phyloP scores from a whole-genome alignment of 2,797 vertebrate species.

The Syngnathus acus region DNA sequence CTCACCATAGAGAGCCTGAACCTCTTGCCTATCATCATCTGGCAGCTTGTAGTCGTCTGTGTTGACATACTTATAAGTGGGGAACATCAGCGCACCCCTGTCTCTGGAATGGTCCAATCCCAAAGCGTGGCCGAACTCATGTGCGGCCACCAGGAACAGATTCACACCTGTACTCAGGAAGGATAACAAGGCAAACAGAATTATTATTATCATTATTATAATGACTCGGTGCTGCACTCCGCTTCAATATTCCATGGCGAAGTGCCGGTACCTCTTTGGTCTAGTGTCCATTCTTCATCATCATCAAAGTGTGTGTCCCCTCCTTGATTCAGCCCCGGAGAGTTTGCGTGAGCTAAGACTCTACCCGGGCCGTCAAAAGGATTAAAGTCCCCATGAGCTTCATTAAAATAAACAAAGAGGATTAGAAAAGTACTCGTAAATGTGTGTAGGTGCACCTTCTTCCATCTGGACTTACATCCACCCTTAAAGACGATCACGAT shows the following conservation, averaged over 20 bases:
- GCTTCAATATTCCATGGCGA: not conserved
- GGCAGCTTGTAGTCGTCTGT: slow-evolving; percentile 73
- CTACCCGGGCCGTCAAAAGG: slow-evolving; percentile 76
- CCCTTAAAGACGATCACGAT: slow-evolving; percentile 69
- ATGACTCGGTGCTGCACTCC: not conserved
- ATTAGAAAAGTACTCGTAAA: not conserved
- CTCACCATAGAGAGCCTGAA: slow-evolving; percentile 83
- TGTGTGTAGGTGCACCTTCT: not conserved
- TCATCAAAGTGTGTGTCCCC: slow-evolving; percentile 88
- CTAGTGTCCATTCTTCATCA: slow-evolving; percentile 76
- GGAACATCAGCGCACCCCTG: slow-evolving; percentile 82
- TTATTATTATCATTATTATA: not conserved
- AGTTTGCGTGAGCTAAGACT: slow-evolving; percentile 76
- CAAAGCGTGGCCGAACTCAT: slow-evolving; percentile 85
- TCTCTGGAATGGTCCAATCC: slow-evolving; percentile 82
- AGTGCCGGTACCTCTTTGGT: slow-evolving; percentile 40
- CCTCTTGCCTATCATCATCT: slow-evolving; percentile 73
- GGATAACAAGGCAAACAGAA: not conserved
- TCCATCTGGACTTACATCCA: slow-evolving; percentile 36
- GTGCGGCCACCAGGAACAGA: slow-evolving; percentile 85
- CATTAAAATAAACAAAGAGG: not conserved
- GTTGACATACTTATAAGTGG: slow-evolving; percentile 78
- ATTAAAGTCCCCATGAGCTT: slow-evolving; percentile 71
- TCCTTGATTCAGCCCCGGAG: slow-evolving; percentile 61
- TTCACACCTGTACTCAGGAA: slow-evolving; percentile 63